Percentiles rank a stretch among this genome's conserved stretches.
phyloP scores from a whole-genome alignment of 2,797 vertebrate species.

The Enteromius radiatus region DNA sequence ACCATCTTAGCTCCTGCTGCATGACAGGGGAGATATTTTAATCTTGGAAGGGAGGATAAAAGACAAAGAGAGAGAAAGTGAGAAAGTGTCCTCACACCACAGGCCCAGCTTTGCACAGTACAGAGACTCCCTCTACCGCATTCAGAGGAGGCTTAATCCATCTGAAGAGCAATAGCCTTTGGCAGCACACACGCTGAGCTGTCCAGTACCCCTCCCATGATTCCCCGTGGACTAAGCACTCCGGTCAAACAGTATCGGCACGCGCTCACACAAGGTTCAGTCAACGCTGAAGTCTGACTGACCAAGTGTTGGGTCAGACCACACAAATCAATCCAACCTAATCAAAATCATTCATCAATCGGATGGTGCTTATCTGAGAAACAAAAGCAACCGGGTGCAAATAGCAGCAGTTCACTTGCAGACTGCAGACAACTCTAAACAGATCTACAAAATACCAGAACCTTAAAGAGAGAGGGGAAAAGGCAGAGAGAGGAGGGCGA shows the following conservation, averaged over 20 bases:
- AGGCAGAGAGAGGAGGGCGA: slow-evolving; percentile 14
- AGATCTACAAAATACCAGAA: slow-evolving; percentile 61
- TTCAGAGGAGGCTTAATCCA: slow-evolving; percentile 41
- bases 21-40: slow-evolving; percentile 39
- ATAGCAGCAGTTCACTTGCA: slow-evolving; percentile 59
- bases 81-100: slow-evolving; percentile 9
- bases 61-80: background rate
- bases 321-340: slow-evolving; percentile 37
- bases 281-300: slow-evolving; percentile 24
- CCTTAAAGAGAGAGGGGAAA: slow-evolving; percentile 13
- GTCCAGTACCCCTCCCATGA: slow-evolving; percentile 35
- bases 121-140: slow-evolving; percentile 41
- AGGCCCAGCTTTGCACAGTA: slow-evolving; percentile 21
- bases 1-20: slow-evolving; percentile 25
- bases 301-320: background rate
- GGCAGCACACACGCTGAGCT: slow-evolving; percentile 29
- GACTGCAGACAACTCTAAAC: slow-evolving; percentile 64
- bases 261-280: slow-evolving; percentile 21
- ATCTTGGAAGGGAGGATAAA: slow-evolving; percentile 6
- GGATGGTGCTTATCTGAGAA: slow-evolving; percentile 45
- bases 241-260: slow-evolving; percentile 39
- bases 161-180: slow-evolving; percentile 47
- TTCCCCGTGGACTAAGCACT: slow-evolving; percentile 38
- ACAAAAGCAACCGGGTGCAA: slow-evolving; percentile 55
- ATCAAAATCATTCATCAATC: slow-evolving; percentile 46